These are phyloP conservation scores for Pteronotus mesoamericanus DNA, from an alignment of 2,797 vertebrate species.

Conservation along the genomic window DNA sequence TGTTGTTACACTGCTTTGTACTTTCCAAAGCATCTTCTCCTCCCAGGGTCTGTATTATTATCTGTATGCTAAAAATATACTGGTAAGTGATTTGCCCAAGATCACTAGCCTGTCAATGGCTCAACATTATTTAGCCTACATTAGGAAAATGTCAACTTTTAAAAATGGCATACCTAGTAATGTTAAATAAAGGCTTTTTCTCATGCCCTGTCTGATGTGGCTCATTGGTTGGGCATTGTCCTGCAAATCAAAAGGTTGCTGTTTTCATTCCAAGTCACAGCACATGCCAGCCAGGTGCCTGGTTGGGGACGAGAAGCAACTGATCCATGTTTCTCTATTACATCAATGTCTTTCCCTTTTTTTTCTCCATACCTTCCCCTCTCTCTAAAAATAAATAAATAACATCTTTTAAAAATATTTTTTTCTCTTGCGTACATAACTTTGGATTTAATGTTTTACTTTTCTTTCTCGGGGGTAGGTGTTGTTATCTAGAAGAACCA, in stretches of 20 bases:
- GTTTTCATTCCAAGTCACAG: no score
- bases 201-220: no score
- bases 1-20: neutral
- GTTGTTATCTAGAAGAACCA: neutral
- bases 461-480: neutral
- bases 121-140: neutral
- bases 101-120: neutral
- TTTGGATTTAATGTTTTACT: conserved; percentile 29
- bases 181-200: neutral
- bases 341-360: no score
- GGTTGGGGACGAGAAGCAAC: no score
- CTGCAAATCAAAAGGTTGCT: no score
- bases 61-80: neutral
- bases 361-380: no score
- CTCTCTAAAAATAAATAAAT: no score
- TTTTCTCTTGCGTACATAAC: neutral
- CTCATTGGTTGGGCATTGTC: no score
- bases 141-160: neutral
- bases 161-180: neutral
- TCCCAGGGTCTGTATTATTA: neutral
- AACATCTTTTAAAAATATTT: no score
- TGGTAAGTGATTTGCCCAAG: neutral
- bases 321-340: no score
- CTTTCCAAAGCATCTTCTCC: neutral
- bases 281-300: no score